Conservation (phyloP, 2,888 invertebrate genomes). For the Heliconius charithonia region DNA sequence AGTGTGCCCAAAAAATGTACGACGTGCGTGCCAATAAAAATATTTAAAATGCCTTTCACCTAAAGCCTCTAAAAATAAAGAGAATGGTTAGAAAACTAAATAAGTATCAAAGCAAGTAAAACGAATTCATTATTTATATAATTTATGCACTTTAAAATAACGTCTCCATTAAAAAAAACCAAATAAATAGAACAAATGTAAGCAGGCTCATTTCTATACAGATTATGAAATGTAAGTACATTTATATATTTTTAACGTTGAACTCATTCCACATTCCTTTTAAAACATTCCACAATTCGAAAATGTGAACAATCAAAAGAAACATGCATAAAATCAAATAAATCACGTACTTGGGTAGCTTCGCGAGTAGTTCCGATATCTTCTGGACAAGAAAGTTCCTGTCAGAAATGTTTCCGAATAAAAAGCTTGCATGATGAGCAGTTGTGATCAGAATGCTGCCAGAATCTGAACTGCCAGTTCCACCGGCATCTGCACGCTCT, state of each 20-base stretch:
- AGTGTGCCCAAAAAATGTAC: background rate
- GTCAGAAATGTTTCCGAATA: constrained; percentile 94
- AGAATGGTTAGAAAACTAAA: too few relatives aligned
- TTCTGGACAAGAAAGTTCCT: constrained; percentile 94
- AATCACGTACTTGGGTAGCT: constrained; percentile 80
- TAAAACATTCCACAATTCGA: background rate
- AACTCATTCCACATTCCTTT: background rate
- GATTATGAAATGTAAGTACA: too few relatives aligned
- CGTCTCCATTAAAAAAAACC: too few relatives aligned
- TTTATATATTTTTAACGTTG: too few relatives aligned
- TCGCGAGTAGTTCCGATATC: constrained; percentile 93
- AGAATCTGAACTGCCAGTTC: constrained; percentile 83
- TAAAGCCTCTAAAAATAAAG: too few relatives aligned
- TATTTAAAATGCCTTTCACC: background rate
- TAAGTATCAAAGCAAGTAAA: too few relatives aligned
- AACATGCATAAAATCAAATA: background rate
- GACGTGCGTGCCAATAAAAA: background rate
- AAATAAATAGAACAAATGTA: too few relatives aligned
- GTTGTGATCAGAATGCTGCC: constrained; percentile 92
- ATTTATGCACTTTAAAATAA: too few relatives aligned
- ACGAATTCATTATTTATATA: too few relatives aligned
- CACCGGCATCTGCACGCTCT: constrained; percentile 89
- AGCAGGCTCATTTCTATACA: too few relatives aligned
- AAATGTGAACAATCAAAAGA: background rate
- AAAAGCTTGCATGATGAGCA: constrained; percentile 91